Percentiles rank a stretch among this genome's conserved stretches.
Conservation (phyloP, 2,888 invertebrate genomes). For the Chaetogeoica ovagalla region DNA sequence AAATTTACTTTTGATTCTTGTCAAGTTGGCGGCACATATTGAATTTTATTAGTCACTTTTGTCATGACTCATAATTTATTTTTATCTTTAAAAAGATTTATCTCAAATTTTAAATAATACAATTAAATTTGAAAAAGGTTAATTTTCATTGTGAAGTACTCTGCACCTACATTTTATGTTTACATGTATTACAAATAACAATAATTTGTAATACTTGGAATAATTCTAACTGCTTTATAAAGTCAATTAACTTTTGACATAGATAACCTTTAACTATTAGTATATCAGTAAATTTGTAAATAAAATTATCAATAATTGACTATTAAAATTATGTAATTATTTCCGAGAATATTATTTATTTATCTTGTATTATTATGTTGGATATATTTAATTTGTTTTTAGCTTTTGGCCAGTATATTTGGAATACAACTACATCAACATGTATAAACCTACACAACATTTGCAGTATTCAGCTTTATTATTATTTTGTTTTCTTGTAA, state of each 20-base stretch:
- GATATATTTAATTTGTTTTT: background rate
- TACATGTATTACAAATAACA: background rate
- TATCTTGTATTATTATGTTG: background rate
- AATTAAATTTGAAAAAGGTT: background rate
- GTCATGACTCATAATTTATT: constrained; percentile 1
- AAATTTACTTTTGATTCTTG: background rate
- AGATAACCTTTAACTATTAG: constrained; percentile 7
- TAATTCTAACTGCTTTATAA: background rate
- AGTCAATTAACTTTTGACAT: background rate
- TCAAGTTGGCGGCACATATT: background rate
- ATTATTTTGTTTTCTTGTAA: constrained; percentile 19
- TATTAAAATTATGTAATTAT: background rate
- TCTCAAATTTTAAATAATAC: background rate
- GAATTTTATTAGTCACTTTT: background rate
- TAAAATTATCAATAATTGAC: background rate
- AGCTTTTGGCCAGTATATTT: constrained; percentile 21
- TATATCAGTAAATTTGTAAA: background rate
- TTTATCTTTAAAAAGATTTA: background rate
- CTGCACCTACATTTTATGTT: background rate
- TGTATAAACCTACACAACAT: constrained; percentile 22
- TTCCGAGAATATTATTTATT: background rate
- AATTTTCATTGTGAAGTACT: background rate
- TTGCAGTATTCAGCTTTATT: constrained; percentile 19
- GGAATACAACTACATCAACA: constrained; percentile 12
- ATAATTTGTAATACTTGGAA: background rate